phyloP scores from a whole-genome alignment of 2,888 invertebrate species.

The Ernsta delagoae region DNA sequence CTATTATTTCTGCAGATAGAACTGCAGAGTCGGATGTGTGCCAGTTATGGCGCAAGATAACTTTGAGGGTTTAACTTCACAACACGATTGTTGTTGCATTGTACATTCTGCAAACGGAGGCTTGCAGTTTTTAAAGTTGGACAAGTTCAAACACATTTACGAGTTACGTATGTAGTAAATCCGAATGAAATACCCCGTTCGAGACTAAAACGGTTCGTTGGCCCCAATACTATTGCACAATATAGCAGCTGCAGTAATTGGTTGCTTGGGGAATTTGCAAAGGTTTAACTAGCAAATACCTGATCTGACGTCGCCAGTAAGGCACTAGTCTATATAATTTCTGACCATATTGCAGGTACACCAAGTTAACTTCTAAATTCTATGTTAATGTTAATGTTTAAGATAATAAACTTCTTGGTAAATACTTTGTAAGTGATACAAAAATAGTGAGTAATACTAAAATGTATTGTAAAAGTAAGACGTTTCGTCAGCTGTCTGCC shows the following conservation, averaged over 20 bases:
- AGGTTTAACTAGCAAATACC: constrained; percentile 35
- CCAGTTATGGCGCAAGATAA: not conserved
- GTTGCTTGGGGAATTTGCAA: constrained; percentile 28
- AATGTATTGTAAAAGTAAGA: too few relatives aligned
- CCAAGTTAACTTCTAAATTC: not conserved
- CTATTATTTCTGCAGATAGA: not conserved
- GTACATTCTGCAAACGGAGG: constrained; percentile 4
- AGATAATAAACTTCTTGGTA: not conserved
- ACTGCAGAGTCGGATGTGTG: not conserved
- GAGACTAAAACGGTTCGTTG: not conserved
- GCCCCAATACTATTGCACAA: constrained; percentile 11
- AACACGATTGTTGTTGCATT: not conserved
- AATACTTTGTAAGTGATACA: not conserved
- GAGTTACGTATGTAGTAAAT: not conserved
- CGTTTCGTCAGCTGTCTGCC: too few relatives aligned
- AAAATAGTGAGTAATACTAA: too few relatives aligned
- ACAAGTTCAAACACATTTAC: constrained; percentile 5
- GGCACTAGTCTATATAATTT: not conserved
- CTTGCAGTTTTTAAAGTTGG: not conserved
- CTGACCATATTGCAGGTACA: not conserved
- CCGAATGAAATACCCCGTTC: not conserved
- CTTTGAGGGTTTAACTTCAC: not conserved
- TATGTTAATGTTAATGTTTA: not conserved
- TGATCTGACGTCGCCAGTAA: constrained; percentile 11
- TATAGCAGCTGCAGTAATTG: constrained; percentile 27